Evolutionary conservation across 2,113 vertebrate species (phyloP), one percentile per base, ranked within the genome.

Genomic region (Anarrhichthys ocellatus): DNA sequence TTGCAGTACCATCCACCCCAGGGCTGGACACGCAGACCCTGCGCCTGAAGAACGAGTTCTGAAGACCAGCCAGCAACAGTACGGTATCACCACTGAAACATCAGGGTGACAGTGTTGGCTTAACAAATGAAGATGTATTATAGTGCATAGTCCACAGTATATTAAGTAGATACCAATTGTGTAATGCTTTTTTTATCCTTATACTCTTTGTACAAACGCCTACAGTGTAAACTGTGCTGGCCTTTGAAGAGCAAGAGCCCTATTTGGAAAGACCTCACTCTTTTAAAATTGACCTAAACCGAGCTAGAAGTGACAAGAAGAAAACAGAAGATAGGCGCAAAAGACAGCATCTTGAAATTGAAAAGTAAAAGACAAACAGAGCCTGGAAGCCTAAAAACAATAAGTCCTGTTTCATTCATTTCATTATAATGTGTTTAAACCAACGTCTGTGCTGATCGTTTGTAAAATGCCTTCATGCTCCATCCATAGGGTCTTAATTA

Each of bases 1-100:
- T 71, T 64, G 54, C 54, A 29, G 81, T 80, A 36, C 80, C 44
- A 29, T 68, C 72, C 29, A 77, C 66, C 36, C 38, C 59, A n/a
- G 61, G 38, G 22, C 81, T 69, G 48, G 54, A 56, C 11, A 32
- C 22, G 15, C 8, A 24, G 34, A 58, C 56, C 22, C 38, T 66
- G 13, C 44, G 40, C 10, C 74, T 38, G 24, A 54, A 58, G 50
- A 17, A 78, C 11, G 54, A 44, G 20, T 9, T 24, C 18, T 61
- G 50, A 38, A 74, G 14, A 80, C 10, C 40, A 48, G 13, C 7
- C 15, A 36, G 22, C 29, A 73, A 4, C 52, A 34, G 7, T 24
- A 44, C 40, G 10, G 38, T 27, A 27, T 80, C 79, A 40, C 54
- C 66, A 15, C 66, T 42, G 11, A 63, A 34, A 40, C 32, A 61